A percentile compares a stretch with the other conserved stretches of the same genome.
Conservation (phyloP, 2,113 vertebrate genomes). For the Crocuta crocuta region DNA sequence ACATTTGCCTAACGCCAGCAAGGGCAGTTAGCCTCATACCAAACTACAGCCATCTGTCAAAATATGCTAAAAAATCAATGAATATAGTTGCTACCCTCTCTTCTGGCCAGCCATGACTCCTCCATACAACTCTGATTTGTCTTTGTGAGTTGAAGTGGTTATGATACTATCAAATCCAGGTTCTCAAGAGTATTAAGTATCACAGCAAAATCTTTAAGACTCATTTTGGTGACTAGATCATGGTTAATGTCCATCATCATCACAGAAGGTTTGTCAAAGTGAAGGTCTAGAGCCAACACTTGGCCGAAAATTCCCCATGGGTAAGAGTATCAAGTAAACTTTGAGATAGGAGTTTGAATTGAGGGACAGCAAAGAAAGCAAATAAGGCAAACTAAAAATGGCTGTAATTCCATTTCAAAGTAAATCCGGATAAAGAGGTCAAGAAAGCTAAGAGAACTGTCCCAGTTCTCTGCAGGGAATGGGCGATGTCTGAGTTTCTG, state of each 20-base stretch:
- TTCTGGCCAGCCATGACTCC: background rate
- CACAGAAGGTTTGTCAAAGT: background rate
- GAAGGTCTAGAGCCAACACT: slow-evolving; percentile 1
- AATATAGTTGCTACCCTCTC: slow-evolving; percentile 2
- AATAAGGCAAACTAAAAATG: background rate
- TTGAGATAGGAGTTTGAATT: background rate
- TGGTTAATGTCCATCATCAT: background rate
- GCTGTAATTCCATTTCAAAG: background rate
- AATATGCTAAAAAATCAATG: slow-evolving; percentile 58
- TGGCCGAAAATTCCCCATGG: slow-evolving; percentile 7
- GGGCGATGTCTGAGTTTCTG: background rate
- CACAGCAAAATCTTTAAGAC: background rate
- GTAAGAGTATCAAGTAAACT: background rate
- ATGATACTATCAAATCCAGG: background rate
- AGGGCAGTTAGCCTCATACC: background rate
- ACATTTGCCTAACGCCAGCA: slow-evolving; percentile 48
- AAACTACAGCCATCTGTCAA: slow-evolving; percentile 37
- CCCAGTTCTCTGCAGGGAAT: background rate
- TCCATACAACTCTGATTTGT: slow-evolving; percentile 40
- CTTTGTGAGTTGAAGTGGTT: slow-evolving; percentile 30
- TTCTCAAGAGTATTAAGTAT: background rate
- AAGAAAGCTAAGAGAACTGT: background rate
- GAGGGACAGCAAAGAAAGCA: background rate
- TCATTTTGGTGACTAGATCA: slow-evolving; percentile 25
- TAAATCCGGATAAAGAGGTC: background rate